Evolutionary conservation across 2,888 invertebrate species (phyloP).

Genomic region (Drosophila macrospina): DNA sequence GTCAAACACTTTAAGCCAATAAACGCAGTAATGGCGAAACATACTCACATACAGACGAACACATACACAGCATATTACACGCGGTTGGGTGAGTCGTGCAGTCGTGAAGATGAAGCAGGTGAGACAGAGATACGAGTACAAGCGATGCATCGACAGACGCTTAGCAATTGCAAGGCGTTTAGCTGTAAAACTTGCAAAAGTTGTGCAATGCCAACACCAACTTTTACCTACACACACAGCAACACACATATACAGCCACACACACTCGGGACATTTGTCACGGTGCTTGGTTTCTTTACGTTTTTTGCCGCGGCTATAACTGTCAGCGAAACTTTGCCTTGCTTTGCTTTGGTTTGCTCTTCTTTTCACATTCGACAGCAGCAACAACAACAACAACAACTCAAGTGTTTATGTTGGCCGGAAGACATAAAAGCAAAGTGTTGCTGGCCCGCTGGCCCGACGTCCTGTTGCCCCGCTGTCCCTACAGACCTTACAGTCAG

Average conservation of each 20-base stretch:
- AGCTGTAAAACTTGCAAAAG: conserved; percentile 76
- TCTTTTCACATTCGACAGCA: conserved; percentile 57
- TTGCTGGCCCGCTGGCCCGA: conserved; percentile 4
- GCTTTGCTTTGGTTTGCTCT: conserved; percentile 32
- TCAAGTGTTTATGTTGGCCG: conserved; percentile 83
- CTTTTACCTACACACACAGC: conserved; percentile 55
- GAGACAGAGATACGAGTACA: conserved; percentile 7
- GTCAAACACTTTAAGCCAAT: conserved; percentile 82
- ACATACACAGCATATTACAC: neutral
- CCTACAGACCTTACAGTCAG: conserved; percentile 5
- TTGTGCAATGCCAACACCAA: conserved; percentile 67
- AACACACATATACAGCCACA: conserved; percentile 38
- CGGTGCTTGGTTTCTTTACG: conserved; percentile 51
- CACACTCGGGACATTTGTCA: conserved; percentile 71
- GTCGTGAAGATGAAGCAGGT: conserved; percentile 40
- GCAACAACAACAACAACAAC: conserved; percentile 18
- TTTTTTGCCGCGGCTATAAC: conserved; percentile 56
- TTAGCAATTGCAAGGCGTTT: conserved; percentile 78
- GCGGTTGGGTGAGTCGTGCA: conserved; percentile 12
- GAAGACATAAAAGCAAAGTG: conserved; percentile 80
- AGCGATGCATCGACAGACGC: conserved; percentile 53
- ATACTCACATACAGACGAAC: conserved; percentile 22
- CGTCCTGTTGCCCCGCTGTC: neutral
- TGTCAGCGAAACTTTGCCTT: conserved; percentile 76
- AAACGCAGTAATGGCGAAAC: conserved; percentile 68